Base-by-base conservation (phyloP, 2,888 invertebrate genomes). In the Hirtodrosophila duncani region DNA sequence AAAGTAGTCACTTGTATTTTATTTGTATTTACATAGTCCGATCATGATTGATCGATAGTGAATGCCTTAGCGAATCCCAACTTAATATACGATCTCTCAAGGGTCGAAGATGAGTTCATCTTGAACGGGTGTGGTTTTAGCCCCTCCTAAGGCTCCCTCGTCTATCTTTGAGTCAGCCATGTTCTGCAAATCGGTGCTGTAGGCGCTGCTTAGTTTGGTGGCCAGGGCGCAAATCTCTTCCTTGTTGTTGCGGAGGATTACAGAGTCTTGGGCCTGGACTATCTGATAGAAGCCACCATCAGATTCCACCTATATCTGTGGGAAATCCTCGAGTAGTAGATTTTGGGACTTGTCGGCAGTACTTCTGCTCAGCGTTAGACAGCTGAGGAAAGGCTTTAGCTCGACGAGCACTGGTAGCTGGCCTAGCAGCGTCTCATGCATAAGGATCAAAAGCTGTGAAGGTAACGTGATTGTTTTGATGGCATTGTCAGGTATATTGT, bases 351-450 rank as follows among this genome's bases (percentile, higher is more conserved):
- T 72, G 24, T 38, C 44, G 8, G 23, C 21, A 0, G 48, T 33
- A 27, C 39, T 48, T 20, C 66, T 27, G 38, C 50, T 23, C 7
- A 74, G 44, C 0, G 80, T 61, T 1, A 91, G 86, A 0, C 88
- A 87, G 72, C 93, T 92, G n/a, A 96, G 86, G 87, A 92, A 94
- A 77, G 92, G 89, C 85, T 94, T 93, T 26, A 97, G 86, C 41
- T 95, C 94, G 2, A 90, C 89, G 30, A 96, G 85, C 1, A 94
- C 93, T 0, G 96, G 92, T 49, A 96, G 87, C 87, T 96, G 96
- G 85, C 96, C 96, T 34, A 96, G 66, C 33, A 95, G 85, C 2
- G 88, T 85, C 48, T 94, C 94, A 1, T 90, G 89, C 58, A 95
- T 86, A 70, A 91, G 88, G 13, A 90, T 90, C 85, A 92, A 90